Percentiles rank a stretch among this genome's conserved stretches.
These are phyloP conservation scores for Agrochola circellaris DNA, from an alignment of 2,888 invertebrate genomes.

Conservation along the genomic window DNA sequence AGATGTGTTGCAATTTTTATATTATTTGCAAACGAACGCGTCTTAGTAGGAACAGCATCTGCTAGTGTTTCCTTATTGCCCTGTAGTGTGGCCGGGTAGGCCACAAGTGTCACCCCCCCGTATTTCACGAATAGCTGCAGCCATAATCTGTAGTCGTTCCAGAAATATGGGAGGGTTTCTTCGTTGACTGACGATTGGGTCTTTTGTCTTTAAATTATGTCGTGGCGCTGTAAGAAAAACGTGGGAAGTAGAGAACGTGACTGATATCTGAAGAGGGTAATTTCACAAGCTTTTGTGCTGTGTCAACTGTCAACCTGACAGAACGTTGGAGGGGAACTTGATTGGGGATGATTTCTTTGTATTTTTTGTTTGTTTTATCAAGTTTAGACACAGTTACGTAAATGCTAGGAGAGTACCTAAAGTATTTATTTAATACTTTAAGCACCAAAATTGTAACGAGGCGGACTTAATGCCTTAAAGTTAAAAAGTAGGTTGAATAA, in stretches of 20 bases:
- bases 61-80: background rate
- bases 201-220: background rate
- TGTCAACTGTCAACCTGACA: slow-evolving; percentile 29
- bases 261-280: slow-evolving; percentile 44
- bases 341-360: slow-evolving; percentile 32
- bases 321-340: slow-evolving; percentile 14
- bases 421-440: too few species aligned
- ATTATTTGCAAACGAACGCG: background rate
- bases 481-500: too few species aligned
- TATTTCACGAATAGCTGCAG: background rate
- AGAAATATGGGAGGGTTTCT: background rate
- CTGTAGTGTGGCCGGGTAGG: too few species aligned
- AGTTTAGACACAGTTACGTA: slow-evolving; percentile 17
- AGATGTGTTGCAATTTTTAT: background rate
- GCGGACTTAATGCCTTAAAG: too few species aligned
- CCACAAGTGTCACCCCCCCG: background rate
- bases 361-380: slow-evolving; percentile 28
- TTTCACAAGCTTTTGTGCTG: slow-evolving; percentile 45
- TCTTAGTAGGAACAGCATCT: too few species aligned
- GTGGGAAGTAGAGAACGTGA: slow-evolving; percentile 34
- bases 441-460: too few species aligned
- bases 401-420: background rate
- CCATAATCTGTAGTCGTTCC: background rate
- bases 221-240: slow-evolving; percentile 29
- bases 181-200: background rate